Evolutionary conservation across 30 jellyfish, hydroid and myxozoan species (phyloP).

Genomic region (Kudoa iwatai): DNA sequence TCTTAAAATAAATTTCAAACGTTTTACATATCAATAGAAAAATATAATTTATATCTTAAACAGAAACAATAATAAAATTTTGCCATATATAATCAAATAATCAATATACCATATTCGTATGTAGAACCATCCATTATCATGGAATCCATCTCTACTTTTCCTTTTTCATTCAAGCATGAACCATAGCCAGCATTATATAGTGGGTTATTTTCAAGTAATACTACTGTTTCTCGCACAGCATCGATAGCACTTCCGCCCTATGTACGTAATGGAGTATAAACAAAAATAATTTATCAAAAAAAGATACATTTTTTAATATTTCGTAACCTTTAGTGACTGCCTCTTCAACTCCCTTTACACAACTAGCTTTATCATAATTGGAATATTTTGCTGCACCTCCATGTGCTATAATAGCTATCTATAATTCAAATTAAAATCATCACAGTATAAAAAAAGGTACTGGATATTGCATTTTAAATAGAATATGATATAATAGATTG

Average conservation of each 20-base stretch:
- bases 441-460: too few relatives aligned
- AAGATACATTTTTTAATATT: constrained; percentile 9
- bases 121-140: constrained; percentile 55
- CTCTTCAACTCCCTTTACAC: constrained; percentile 10
- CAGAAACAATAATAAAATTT: too few relatives aligned
- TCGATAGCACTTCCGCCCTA: constrained; percentile 64
- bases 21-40: too few relatives aligned
- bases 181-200: constrained; percentile 65
- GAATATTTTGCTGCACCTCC: constrained; percentile 62
- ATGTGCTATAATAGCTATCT: constrained; percentile 36
- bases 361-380: constrained; percentile 6
- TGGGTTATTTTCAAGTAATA: constrained; percentile 12
- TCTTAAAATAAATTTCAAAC: too few relatives aligned
- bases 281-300: not conserved
- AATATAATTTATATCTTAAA: too few relatives aligned
- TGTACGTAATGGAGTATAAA: not conserved
- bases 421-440: constrained; percentile 3
- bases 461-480: too few relatives aligned
- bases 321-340: constrained; percentile 38
- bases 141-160: constrained; percentile 64
- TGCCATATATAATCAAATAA: too few relatives aligned
- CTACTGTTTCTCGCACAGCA: constrained; percentile 51
- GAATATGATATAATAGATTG: too few relatives aligned
- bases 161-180: constrained; percentile 21
- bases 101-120: too few relatives aligned